These are phyloP conservation scores for Leucophora obtusa DNA, from an alignment of 2,888 invertebrate species.

Conservation along the genomic window DNA sequence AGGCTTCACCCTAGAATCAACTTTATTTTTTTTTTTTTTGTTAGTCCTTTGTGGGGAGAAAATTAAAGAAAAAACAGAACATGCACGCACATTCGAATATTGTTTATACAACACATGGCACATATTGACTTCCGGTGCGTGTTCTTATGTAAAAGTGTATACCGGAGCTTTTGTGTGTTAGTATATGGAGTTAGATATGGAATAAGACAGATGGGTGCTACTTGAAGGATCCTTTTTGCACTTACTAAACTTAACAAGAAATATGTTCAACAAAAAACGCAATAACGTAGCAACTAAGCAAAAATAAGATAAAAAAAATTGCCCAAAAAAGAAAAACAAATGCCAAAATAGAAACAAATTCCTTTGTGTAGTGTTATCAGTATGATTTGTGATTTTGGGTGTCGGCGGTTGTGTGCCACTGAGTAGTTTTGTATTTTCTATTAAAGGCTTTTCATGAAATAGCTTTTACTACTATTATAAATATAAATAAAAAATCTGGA, in stretches of 20 bases:
- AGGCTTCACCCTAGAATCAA: constrained; percentile 42
- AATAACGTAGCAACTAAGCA: constrained; percentile 7
- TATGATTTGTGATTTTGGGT: constrained; percentile 78
- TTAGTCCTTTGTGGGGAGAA: constrained; percentile 23
- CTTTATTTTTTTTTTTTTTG: not conserved
- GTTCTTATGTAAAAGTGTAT: constrained; percentile 44
- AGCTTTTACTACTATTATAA: too few relatives aligned
- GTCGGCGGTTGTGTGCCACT: constrained; percentile 69
- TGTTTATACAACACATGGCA: constrained; percentile 71
- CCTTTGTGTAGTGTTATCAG: constrained; percentile 78
- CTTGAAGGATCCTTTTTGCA: constrained; percentile 47
- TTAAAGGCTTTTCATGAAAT: too few relatives aligned
- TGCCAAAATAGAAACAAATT: constrained; percentile 76
- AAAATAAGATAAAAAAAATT: constrained; percentile 42
- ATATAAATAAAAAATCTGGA: too few relatives aligned
- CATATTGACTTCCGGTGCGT: constrained; percentile 74
- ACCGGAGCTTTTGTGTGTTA: constrained; percentile 9
- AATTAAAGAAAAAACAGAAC: constrained; percentile 36
- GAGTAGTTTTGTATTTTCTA: constrained; percentile 6
- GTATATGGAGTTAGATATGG: not conserved
- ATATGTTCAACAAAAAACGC: constrained; percentile 14
- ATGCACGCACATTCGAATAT: constrained; percentile 65
- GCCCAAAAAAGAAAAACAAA: constrained; percentile 44
- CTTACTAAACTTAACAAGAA: constrained; percentile 32
- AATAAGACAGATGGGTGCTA: constrained; percentile 57